Evolutionary conservation across 2,888 invertebrate genomes (phyloP), one percentile per base, ranked within the genome.

Genomic region (Protophormia terraenovae): DNA sequence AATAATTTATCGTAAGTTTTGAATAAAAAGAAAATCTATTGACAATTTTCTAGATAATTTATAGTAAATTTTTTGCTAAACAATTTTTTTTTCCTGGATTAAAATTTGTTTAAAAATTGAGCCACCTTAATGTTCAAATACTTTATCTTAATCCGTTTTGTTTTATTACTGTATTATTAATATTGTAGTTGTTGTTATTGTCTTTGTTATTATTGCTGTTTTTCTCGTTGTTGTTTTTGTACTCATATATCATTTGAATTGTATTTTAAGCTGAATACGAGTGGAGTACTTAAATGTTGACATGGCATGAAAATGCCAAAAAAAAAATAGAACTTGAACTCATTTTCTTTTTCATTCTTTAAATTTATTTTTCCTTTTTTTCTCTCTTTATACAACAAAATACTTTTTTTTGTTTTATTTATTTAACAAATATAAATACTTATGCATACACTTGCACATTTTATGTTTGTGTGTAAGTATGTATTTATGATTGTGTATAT

Each of bases 291-390:
- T 53, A 71, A 76, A 71, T 69, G 71, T 55, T 55, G 62, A 24
- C 62, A 64, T 71, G 76, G 53, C 76, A 76, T 82, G 71, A 71
- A n/a, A 71, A 76, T 69, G 62, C 41, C 38, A 41, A 71, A 45
- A 81, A n/a, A n/a, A n/a, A n/a, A n/a, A n/a, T n/a, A n/a, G n/a
- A n/a, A 58, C 55, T 45, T 55, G 14, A 77, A 77, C 41, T 41
- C 14, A 45, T 77, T 77, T 77, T 16, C 29, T 58, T 29, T 38
- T 53, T 6, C 24, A 4, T 22, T 3, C n/a, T n/a, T 35, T 35
- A n/a, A n/a, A n/a, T n/a, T n/a, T n/a, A n/a, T 47, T 45, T 67
- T 19, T 0, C 8, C 4, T 41, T 27, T 24, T 14, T 41, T n/a
- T 1, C 1, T n/a, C 12, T 7, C 3, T 10, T 35, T 22, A 19